Evolutionary conservation across 2,888 invertebrate genomes (phyloP), one percentile per base, ranked within the genome.

Genomic region (Incurvaria masculella): DNA sequence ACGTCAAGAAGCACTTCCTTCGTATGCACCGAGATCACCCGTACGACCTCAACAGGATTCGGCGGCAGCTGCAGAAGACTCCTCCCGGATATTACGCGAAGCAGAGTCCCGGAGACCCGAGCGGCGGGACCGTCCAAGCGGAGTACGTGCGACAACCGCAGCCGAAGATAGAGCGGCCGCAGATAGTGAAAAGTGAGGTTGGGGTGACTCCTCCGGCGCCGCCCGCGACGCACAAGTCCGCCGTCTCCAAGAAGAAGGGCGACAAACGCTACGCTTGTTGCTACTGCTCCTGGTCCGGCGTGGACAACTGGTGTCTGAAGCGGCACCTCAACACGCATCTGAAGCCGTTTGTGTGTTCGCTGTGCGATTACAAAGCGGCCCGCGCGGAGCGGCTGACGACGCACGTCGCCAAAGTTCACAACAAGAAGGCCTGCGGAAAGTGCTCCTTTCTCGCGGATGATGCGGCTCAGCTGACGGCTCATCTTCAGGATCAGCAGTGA

Each of bases 301-400:
- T 91, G 49, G 94, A 94, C 73, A 94, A 94, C 68, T 95, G 94
- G 94, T 94, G 94, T 61, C 80, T 94, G 51, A 94, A 94, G 69
- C 83, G 94, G 43, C 94, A 95, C 68, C 83, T 94, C 61, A 94
- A 94, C 76, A 94, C 94, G 27, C 94, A 95, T 69, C 83, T 94
- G 64, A 94, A 94, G 72, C 94, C 94, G 42, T 95, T 91, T 69
- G 88, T 91, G 48, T 95, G 94, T 69, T 86, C 88, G 58, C 81
- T 94, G 47, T 95, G 94, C 74, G 94, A 94, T 69, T 95, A 94
- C 76, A 94, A 94, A 79, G 94, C 94, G 50, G 94, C 94, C 49
- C 83, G 94, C 57, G 91, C 93, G 44, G 94, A 95, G 72, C 83
- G 94, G 48, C 80, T 94, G 51, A 89, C 93, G 53, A 94, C 94